A percentile compares a stretch with the other conserved stretches of the same genome.
phyloP scores from a whole-genome alignment of 2,113 vertebrate species.

The Carassius carassius region DNA sequence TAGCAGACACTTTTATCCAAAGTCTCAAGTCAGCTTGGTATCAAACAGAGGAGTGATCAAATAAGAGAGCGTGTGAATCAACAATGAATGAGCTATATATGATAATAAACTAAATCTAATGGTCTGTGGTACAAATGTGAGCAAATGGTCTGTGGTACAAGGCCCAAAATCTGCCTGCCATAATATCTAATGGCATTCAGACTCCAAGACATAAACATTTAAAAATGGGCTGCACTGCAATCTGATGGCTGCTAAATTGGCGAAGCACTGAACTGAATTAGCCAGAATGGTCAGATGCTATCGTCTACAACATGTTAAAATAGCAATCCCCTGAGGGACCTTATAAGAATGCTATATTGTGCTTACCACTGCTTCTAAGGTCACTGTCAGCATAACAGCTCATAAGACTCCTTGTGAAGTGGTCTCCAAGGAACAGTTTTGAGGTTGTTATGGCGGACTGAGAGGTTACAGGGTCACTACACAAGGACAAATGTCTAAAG shows the following conservation, averaged over 20 bases:
- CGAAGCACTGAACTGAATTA: slow-evolving; percentile 35
- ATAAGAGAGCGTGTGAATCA: neutral
- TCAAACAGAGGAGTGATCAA: neutral
- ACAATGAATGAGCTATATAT: too few species aligned
- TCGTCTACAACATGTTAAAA: slow-evolving; percentile 23
- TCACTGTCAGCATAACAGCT: slow-evolving; percentile 15
- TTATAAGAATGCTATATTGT: slow-evolving; percentile 25
- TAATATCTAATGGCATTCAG: neutral
- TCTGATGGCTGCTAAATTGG: slow-evolving; percentile 18
- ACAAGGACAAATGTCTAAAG: slow-evolving; percentile 4
- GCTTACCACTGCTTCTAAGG: slow-evolving; percentile 15
- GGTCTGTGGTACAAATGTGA: too few species aligned
- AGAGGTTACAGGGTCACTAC: slow-evolving; percentile 6
- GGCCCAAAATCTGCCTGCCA: neutral
- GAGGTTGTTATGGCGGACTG: slow-evolving; percentile 4
- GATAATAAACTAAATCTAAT: too few species aligned
- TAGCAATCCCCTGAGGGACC: slow-evolving; percentile 13
- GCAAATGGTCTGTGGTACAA: neutral
- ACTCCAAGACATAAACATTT: slow-evolving; percentile 25
- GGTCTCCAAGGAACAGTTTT: slow-evolving; percentile 9
- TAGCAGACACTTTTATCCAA: neutral
- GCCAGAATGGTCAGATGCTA: slow-evolving; percentile 37
- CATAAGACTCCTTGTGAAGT: slow-evolving; percentile 10
- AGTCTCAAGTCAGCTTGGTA: neutral
- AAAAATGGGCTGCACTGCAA: neutral